Conservation (phyloP, 2,797 vertebrate genomes). For the Pangasius larnaudii region DNA sequence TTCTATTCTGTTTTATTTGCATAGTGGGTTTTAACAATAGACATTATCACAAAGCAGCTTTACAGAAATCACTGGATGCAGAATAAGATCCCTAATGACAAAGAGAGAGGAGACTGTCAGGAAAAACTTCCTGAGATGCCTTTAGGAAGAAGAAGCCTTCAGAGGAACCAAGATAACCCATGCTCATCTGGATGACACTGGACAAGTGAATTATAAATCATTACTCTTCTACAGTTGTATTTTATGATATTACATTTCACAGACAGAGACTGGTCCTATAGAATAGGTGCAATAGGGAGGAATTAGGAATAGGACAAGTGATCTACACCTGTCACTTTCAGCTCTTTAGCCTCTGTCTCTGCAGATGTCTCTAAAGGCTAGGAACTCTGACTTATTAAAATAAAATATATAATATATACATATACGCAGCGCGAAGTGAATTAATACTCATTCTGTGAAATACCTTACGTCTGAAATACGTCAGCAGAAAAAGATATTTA, state of each 20-base stretch:
- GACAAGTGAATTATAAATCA: not conserved
- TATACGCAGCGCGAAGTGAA: not conserved
- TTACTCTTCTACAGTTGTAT: not conserved
- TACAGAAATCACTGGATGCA: not conserved
- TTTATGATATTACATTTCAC: not conserved
- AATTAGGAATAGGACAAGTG: not conserved
- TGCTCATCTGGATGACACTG: not conserved
- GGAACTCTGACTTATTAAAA: not conserved
- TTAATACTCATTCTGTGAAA: not conserved
- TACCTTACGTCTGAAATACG: not conserved
- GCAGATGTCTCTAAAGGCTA: not conserved
- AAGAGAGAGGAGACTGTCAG: not conserved
- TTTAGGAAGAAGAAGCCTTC: not conserved
- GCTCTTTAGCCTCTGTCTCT: not conserved
- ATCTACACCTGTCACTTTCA: not conserved
- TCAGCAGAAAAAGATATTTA: not conserved
- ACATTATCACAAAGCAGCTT: not conserved
- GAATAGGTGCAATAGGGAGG: not conserved
- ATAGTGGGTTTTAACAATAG: not conserved
- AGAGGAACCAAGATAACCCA: not conserved
- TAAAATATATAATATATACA: not conserved
- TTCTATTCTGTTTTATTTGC: not conserved
- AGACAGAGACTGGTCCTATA: not conserved
- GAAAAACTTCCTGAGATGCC: not conserved
- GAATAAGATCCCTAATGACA: not conserved